Conservation (phyloP, 2,113 vertebrate genomes). For the Chaetodon trifascialis region DNA sequence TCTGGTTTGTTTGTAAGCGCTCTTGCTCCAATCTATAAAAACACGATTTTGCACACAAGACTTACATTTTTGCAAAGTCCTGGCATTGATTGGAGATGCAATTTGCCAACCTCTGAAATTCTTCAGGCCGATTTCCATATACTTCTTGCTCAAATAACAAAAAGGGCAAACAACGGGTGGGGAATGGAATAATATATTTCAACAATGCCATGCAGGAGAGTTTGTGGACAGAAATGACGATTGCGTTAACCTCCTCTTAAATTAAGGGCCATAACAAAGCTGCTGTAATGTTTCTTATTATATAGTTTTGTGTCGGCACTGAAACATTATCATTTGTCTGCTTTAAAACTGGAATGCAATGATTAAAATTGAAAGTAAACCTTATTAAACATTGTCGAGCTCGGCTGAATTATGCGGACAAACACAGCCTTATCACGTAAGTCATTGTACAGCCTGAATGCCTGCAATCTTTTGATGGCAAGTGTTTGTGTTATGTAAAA, state of each 20-base stretch:
- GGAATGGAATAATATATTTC: slow-evolving; percentile 55
- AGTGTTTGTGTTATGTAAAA: slow-evolving; percentile 49
- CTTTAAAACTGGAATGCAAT: slow-evolving; percentile 28
- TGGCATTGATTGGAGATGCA: slow-evolving; percentile 77
- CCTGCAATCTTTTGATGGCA: slow-evolving; percentile 51
- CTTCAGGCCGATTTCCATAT: slow-evolving; percentile 69
- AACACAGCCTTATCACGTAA: slow-evolving; percentile 40
- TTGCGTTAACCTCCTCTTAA: slow-evolving; percentile 41
- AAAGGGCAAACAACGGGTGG: slow-evolving; percentile 34
- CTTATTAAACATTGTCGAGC: slow-evolving; percentile 36
- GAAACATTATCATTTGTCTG: slow-evolving; percentile 27
- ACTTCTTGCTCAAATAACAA: slow-evolving; percentile 51
- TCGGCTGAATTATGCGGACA: slow-evolving; percentile 37
- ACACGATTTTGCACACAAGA: slow-evolving; percentile 72
- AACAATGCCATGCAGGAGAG: slow-evolving; percentile 30
- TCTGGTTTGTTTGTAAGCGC: slow-evolving; percentile 63
- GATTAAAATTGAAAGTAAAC: slow-evolving; percentile 40
- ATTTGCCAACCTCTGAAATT: slow-evolving; percentile 73
- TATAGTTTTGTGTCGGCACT: slow-evolving; percentile 14
- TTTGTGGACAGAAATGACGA: slow-evolving; percentile 31
- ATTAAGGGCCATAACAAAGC: slow-evolving; percentile 24
- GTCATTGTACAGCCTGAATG: slow-evolving; percentile 40
- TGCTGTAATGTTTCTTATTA: background rate
- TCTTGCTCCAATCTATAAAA: slow-evolving; percentile 75
- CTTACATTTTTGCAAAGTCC: slow-evolving; percentile 64